Base-by-base conservation (phyloP, 2,888 invertebrate genomes). In the Dioctria rufipes region DNA sequence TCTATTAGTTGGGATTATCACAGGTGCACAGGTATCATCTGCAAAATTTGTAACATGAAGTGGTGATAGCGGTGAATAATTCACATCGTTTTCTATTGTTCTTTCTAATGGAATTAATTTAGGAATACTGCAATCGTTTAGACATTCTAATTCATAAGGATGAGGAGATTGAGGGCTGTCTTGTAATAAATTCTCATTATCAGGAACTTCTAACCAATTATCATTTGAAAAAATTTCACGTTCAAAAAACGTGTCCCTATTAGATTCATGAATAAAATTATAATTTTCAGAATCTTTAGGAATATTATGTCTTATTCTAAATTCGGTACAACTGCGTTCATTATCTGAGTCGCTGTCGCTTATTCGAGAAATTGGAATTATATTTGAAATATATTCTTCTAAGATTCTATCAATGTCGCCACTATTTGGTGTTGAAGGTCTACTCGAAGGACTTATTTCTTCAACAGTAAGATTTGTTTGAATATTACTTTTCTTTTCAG, bases 21-120 rank as follows among this genome's bases (percentile, higher is more conserved):
- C 77, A 77, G 77, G 39, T 63, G 9, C 37, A 25, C 25, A 25
- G 4, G 43, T 9, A 37, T 39, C 5, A 37, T 9, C 8, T 25
- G 37, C 39, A 37, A 11, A 39, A 63, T 13, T 77, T 63, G 5
- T 58, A 65, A 65, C 46, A 40, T 5, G 49, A 25, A 3, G 4
- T 37, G 82, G 82, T 11, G 82, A 82, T 39, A 54, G 43, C 6
- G 82, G 82, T 42, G 82, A 82, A 43, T 78, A 78, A 39, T 80
- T 73, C 39, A 39, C 39, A 78, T 78, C 73, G 73, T 73, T 39
- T 42, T 63, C 54, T 49, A 43, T 54, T 54, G 51, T 3, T 58
- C 54, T 54, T 61, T 61, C 61, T 61, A 61, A 61, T 25, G 61
- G 61, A 8, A 61, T 61, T 39, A 61, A 39, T 61, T 11, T 61